Evolutionary conservation across 2,113 vertebrate genomes (phyloP).

Genomic region (Corydoras maculifer): DNA sequence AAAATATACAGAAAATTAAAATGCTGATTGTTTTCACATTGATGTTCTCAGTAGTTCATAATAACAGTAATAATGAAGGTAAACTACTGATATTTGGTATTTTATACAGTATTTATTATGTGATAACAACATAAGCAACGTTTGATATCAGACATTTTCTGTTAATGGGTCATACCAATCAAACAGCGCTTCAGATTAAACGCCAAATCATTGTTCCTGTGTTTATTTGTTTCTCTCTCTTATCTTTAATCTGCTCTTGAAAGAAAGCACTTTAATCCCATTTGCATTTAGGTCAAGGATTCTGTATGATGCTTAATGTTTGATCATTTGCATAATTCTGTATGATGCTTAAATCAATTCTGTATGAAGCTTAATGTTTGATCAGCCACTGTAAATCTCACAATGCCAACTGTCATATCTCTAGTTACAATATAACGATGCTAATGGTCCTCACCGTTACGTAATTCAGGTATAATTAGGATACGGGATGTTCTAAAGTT

Average conservation of each 20-base stretch:
- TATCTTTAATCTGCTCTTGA: constrained; percentile 18
- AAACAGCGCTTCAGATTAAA: too few species aligned
- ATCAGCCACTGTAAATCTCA: constrained; percentile 18
- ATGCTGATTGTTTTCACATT: too few species aligned
- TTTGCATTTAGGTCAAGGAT: constrained; percentile 40
- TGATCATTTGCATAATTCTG: constrained; percentile 20
- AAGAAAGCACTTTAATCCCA: constrained; percentile 18
- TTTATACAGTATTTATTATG: too few species aligned
- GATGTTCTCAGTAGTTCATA: too few species aligned
- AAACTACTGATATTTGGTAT: too few species aligned
- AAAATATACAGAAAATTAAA: too few species aligned
- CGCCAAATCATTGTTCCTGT: too few species aligned
- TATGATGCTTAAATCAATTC: constrained; percentile 23
- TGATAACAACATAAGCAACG: too few species aligned
- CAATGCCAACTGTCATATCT: constrained; percentile 17
- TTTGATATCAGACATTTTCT: too few species aligned
- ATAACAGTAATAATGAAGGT: too few species aligned
- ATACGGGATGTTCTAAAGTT: constrained; percentile 13
- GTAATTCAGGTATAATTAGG: constrained; percentile 28
- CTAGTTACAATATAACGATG: constrained; percentile 9
- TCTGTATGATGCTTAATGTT: constrained; percentile 22
- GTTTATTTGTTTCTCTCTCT: too few species aligned
- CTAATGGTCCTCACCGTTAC: neutral
- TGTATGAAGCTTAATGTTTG: constrained; percentile 20
- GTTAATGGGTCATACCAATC: too few species aligned